phyloP scores from a whole-genome alignment of 2,113 vertebrate genomes.

The Neotragus pygmaeus region DNA sequence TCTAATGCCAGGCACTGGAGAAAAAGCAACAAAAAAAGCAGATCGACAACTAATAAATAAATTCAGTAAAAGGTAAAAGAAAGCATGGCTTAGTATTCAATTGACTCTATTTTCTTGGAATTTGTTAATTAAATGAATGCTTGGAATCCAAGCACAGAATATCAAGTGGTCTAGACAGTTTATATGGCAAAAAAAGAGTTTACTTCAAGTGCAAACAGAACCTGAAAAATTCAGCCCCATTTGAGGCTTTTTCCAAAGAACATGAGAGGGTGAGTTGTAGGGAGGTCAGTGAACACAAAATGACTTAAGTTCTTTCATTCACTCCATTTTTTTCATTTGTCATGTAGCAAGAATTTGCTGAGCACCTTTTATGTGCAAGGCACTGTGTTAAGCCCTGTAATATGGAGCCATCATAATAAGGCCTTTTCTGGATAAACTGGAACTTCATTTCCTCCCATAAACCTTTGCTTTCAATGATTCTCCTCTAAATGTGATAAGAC shows the following conservation, averaged over 20 bases:
- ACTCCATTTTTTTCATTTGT: neutral
- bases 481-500: neutral
- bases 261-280: neutral
- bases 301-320: neutral
- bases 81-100: neutral
- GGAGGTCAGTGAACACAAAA: neutral
- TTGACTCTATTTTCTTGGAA: neutral
- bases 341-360: neutral
- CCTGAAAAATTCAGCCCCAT: neutral
- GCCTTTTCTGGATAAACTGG: neutral
- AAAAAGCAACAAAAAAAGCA: neutral
- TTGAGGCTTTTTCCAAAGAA: neutral
- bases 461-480: neutral
- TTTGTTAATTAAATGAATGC: neutral
- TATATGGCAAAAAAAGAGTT: neutral
- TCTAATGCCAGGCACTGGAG: neutral
- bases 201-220: neutral
- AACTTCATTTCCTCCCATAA: neutral
- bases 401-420: neutral
- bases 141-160: neutral
- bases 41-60: neutral
- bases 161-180: neutral
- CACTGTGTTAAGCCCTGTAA: neutral
- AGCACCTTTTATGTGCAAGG: neutral
- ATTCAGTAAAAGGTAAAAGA: neutral